Evolutionary conservation across 2,113 vertebrate species (phyloP).

Genomic region (Elephas maximus): DNA sequence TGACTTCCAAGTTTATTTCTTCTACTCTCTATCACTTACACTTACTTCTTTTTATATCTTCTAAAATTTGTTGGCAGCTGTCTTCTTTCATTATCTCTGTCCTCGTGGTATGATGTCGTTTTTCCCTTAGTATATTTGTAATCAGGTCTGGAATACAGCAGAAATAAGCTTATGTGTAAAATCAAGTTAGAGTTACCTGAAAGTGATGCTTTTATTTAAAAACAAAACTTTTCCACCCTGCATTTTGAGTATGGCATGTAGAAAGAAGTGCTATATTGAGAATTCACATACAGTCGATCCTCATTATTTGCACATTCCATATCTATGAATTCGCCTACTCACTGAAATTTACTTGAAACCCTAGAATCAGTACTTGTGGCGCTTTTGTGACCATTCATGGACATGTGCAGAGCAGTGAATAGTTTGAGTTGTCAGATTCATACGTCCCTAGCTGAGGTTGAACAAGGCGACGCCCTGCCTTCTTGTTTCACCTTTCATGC

Average conservation of each 20-base stretch:
- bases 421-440: no score
- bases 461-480: no score
- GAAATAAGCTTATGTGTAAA: conserved; percentile 19
- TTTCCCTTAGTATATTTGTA: background rate
- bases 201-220: conserved; percentile 39
- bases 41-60: background rate
- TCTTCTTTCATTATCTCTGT: conserved; percentile 8
- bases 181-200: conserved; percentile 15
- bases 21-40: background rate
- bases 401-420: background rate
- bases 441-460: no score
- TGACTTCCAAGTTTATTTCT: background rate
- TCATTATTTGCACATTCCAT: background rate
- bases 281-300: background rate
- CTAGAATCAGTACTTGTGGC: background rate
- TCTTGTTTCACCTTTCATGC: no score
- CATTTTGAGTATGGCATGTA: background rate
- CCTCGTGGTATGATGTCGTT: background rate
- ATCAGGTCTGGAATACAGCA: background rate
- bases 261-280: background rate
- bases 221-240: background rate
- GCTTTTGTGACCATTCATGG: background rate
- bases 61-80: background rate
- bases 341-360: background rate
- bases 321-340: background rate